Conservation (phyloP, 2,888 invertebrate species). For the Lasioglossum figueresi region DNA sequence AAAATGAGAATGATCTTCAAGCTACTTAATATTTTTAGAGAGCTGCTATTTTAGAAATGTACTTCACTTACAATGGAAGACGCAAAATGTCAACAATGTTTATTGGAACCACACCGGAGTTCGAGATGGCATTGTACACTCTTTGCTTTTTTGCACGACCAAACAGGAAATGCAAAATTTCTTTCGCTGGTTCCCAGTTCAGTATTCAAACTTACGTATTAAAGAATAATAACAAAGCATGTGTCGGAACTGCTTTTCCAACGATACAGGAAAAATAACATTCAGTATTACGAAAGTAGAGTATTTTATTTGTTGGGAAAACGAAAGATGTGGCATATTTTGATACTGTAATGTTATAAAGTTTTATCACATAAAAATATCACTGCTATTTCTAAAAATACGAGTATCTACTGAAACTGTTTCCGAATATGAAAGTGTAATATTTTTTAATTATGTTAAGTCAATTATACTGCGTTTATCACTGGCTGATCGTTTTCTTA, state of each 20-base stretch:
- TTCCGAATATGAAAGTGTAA: slow-evolving; percentile 3
- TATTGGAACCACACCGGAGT: slow-evolving; percentile 85
- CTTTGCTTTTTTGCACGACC: slow-evolving; percentile 85
- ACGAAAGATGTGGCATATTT: not conserved
- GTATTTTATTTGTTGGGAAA: slow-evolving; percentile 31
- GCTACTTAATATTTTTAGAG: slow-evolving; percentile 71
- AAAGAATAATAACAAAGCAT: slow-evolving; percentile 72
- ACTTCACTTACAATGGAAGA: slow-evolving; percentile 80
- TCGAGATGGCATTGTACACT: slow-evolving; percentile 86
- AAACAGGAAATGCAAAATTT: slow-evolving; percentile 83
- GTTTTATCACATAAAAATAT: slow-evolving; percentile 24
- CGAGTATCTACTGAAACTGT: slow-evolving; percentile 9
- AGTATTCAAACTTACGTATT: slow-evolving; percentile 82
- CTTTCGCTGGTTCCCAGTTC: slow-evolving; percentile 80
- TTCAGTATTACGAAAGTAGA: slow-evolving; percentile 20
- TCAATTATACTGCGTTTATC: slow-evolving; percentile 26
- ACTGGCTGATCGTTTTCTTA: not conserved
- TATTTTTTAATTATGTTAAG: slow-evolving; percentile 32
- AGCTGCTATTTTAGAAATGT: slow-evolving; percentile 79
- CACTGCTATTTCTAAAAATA: slow-evolving; percentile 15
- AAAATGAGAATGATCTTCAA: slow-evolving; percentile 2
- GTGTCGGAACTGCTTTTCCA: slow-evolving; percentile 79
- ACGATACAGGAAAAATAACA: slow-evolving; percentile 25
- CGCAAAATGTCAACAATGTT: slow-evolving; percentile 83
- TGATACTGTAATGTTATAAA: slow-evolving; percentile 1